Conservation (phyloP, 2,113 vertebrate genomes). For the Melanerpes aurifrons region DNA sequence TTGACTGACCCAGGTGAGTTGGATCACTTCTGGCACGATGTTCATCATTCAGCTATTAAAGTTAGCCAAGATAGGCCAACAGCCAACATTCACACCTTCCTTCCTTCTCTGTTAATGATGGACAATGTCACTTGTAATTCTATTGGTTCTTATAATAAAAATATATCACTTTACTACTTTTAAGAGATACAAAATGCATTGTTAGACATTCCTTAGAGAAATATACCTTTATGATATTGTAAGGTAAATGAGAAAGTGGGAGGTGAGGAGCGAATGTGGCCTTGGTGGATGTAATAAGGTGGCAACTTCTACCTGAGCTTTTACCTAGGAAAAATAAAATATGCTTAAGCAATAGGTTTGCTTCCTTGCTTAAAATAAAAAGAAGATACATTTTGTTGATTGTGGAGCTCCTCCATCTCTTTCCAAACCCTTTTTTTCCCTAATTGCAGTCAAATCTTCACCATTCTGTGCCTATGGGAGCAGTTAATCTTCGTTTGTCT, state of each 20-base stretch:
- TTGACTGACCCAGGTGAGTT: background rate
- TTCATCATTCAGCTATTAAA: background rate
- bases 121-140: background rate
- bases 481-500: background rate
- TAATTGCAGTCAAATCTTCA: background rate
- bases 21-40: background rate
- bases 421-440: background rate
- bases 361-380: background rate
- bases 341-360: background rate
- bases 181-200: background rate
- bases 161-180: background rate
- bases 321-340: background rate
- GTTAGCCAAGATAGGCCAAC: background rate
- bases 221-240: background rate
- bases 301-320: background rate
- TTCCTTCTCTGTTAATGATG: background rate
- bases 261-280: accelerated
- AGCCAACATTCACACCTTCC: background rate
- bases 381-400: background rate
- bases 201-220: background rate
- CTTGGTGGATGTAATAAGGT: background rate
- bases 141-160: background rate
- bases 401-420: background rate
- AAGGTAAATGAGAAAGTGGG: background rate
- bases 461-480: background rate